Conservation (phyloP, 2,113 vertebrate genomes). For the Tachysurus fulvidraco region DNA sequence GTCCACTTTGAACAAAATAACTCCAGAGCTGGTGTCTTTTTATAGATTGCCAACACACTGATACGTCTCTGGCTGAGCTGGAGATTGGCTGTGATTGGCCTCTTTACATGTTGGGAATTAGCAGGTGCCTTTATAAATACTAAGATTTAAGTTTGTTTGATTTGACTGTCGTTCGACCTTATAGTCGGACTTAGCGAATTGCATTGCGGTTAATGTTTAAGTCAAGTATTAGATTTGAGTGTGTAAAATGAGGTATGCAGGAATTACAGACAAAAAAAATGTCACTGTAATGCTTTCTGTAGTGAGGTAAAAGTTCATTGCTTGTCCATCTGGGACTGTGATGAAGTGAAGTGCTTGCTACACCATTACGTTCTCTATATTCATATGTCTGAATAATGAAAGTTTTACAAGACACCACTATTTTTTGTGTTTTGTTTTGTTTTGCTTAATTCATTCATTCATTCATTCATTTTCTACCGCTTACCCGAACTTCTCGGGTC, state of each 20-base stretch:
- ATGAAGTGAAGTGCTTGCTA: too few relatives aligned
- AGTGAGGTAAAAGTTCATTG: neutral
- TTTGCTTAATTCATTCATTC: too few relatives aligned
- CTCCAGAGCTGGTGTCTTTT: neutral
- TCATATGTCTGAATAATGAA: neutral
- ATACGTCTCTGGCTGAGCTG: neutral
- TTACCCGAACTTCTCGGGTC: too few relatives aligned
- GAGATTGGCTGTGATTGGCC: neutral
- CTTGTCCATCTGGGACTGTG: neutral
- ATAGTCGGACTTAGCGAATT: neutral
- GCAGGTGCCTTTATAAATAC: neutral
- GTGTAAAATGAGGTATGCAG: neutral
- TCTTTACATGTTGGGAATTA: neutral
- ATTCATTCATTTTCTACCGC: too few relatives aligned
- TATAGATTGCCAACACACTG: neutral
- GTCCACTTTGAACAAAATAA: slow-evolving; percentile 1
- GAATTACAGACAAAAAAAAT: neutral
- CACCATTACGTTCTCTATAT: neutral
- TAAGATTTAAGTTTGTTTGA: neutral
- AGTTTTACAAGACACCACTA: neutral
- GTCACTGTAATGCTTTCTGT: neutral
- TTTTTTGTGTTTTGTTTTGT: neutral
- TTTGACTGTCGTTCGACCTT: neutral
- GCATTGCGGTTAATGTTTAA: neutral
- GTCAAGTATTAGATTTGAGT: neutral